phyloP scores from a whole-genome alignment of 2,113 vertebrate species.

The Myanophis thanlyinensis region DNA sequence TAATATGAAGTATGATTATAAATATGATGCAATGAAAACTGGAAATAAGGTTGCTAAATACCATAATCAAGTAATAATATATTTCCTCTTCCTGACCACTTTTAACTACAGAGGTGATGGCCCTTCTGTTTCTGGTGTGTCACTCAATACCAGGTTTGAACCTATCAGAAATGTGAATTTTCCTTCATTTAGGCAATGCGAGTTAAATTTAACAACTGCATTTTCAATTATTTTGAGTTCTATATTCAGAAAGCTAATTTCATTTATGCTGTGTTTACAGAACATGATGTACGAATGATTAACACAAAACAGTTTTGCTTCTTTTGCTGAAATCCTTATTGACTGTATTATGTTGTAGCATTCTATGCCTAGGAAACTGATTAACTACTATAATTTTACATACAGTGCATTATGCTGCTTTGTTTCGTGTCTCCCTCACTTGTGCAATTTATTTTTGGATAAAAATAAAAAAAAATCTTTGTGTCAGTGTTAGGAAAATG shows the following conservation, averaged over 20 bases:
- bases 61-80: background rate
- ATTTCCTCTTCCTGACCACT: slow-evolving; percentile 15
- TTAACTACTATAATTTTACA: slow-evolving; percentile 68
- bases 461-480: slow-evolving; percentile 60
- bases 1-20: background rate
- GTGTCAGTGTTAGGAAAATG: slow-evolving; percentile 70
- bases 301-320: slow-evolving; percentile 32
- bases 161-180: slow-evolving; percentile 43
- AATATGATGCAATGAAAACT: background rate
- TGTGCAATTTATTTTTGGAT: slow-evolving; percentile 70
- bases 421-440: slow-evolving; percentile 69
- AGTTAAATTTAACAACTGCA: slow-evolving; percentile 48
- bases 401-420: slow-evolving; percentile 70
- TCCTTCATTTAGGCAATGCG: slow-evolving; percentile 39
- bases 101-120: slow-evolving; percentile 39
- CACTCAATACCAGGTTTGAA: slow-evolving; percentile 41
- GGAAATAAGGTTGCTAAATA: rapidly evolving
- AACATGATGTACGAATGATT: slow-evolving; percentile 53
- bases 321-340: slow-evolving; percentile 47
- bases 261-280: slow-evolving; percentile 53
- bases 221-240: slow-evolving; percentile 43
- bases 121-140: slow-evolving; percentile 44
- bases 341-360: slow-evolving; percentile 59
- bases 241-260: slow-evolving; percentile 58
- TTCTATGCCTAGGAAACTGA: slow-evolving; percentile 61